Evolutionary conservation across 1,140 invertebrate genomes (phyloP).

Genomic region (Drosophila saltans): DNA sequence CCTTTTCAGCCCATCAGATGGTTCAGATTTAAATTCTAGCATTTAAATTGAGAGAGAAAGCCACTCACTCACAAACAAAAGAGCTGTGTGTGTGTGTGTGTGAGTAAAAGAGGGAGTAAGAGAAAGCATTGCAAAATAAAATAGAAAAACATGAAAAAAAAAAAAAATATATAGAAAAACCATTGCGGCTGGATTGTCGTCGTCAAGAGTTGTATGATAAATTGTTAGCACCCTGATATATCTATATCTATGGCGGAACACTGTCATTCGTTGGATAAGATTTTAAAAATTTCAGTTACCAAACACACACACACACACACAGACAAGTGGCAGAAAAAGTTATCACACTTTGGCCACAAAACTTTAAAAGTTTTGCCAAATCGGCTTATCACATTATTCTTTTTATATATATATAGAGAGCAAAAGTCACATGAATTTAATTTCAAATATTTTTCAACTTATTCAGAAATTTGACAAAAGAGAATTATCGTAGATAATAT

Average conservation of each 20-base stretch:
- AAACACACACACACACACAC: no score
- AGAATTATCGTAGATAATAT: no score
- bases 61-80: constrained; percentile 6
- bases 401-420: neutral
- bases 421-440: constrained; percentile 5
- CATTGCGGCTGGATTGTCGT: neutral
- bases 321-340: neutral
- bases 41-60: constrained; percentile 14
- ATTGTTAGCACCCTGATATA: constrained; percentile 23
- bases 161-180: neutral
- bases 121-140: no score
- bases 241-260: neutral
- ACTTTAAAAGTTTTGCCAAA: constrained; percentile 3
- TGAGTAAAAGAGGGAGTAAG: neutral
- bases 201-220: constrained; percentile 34
- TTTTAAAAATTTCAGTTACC: neutral
- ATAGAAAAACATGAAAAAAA: neutral
- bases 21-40: constrained; percentile 11
- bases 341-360: constrained; percentile 2
- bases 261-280: neutral
- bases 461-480: constrained; percentile 34
- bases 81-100: neutral
- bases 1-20: neutral
- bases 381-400: constrained; percentile 6
- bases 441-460: constrained; percentile 27